Evolutionary conservation across 2,113 vertebrate species (phyloP).

Genomic region (Acanthisitta chloris): DNA sequence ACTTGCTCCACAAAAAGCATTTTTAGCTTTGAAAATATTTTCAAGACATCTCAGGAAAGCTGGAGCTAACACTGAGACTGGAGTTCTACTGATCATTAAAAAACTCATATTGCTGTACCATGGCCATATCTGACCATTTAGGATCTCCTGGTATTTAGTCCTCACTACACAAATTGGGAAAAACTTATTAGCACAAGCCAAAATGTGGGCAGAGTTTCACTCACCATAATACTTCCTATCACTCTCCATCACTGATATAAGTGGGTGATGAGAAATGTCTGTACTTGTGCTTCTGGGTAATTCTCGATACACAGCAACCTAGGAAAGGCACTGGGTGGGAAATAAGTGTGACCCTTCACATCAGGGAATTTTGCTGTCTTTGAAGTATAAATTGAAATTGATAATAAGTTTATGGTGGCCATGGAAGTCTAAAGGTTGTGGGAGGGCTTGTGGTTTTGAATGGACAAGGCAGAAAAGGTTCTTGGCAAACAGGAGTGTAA

Average conservation of each 20-base stretch:
- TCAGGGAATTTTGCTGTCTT: neutral
- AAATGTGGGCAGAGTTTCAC: neutral
- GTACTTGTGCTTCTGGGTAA: neutral
- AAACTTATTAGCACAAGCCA: neutral
- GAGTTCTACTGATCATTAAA: neutral
- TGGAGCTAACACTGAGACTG: neutral
- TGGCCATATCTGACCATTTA: neutral
- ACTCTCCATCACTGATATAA: neutral
- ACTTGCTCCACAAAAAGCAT: neutral
- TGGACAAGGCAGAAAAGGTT: neutral
- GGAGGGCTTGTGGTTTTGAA: neutral
- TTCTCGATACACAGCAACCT: fast-evolving
- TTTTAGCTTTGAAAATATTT: neutral
- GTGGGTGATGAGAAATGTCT: neutral
- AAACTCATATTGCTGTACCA: neutral
- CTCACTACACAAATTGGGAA: neutral
- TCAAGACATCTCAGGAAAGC: neutral
- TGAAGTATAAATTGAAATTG: neutral
- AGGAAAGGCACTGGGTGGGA: neutral
- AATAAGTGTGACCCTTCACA: neutral
- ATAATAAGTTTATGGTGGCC: neutral
- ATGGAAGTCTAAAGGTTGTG: neutral
- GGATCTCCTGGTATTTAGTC: neutral
- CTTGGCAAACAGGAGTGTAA: neutral
- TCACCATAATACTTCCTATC: neutral